Base-by-base conservation (phyloP, 2,888 invertebrate genomes). In the Thera obeliscata region DNA sequence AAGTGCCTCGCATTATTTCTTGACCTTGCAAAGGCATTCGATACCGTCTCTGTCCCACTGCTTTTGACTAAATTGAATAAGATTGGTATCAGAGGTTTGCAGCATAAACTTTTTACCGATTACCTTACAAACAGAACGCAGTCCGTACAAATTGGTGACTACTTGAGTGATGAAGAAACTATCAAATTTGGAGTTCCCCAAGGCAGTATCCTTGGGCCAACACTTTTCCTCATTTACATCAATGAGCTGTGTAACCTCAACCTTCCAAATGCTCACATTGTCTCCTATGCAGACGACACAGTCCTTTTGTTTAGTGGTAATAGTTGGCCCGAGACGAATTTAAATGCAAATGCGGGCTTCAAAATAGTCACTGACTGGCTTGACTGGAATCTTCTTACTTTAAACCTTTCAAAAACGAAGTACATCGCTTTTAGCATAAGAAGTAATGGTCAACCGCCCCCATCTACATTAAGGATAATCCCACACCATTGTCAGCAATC, bases 131-230 rank as follows among this genome's bases (percentile, higher is more conserved):
- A 66, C 35, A 43, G 59, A 3, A 57, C 49, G 3, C 64, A 71
- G 6, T 22, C 52, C 3, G 68, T 69, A 0, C 58, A 52, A 2
- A 66, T 69, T 41, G 52, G 52, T 6, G 52, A 22, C 2, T n/a
- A 59, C 6, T 64, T 2, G 0, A 71, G 68, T 12, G 33, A 35
- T 22, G 61, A 61, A 12, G 55, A 55, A 4, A 60, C 43, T 2
- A 60, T 66, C 8, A 6, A 57, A 7, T 68, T 66, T 38, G 64
- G 66, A 8, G 52, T 71, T 7, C 71, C 63, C 9, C 68, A 70
- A 7, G 70, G 70, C 8, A 62, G 65, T n/a, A 67, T 67, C 9
- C n/a, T 67, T 7, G 62, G 65, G 4, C 66, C 66, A 3, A 71
- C 68, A 2, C 12, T 68, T 2, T 68, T 64, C 48, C 36, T 58